phyloP scores from a whole-genome alignment of 1,140 invertebrate species.

The Drosophila sp. region DNA sequence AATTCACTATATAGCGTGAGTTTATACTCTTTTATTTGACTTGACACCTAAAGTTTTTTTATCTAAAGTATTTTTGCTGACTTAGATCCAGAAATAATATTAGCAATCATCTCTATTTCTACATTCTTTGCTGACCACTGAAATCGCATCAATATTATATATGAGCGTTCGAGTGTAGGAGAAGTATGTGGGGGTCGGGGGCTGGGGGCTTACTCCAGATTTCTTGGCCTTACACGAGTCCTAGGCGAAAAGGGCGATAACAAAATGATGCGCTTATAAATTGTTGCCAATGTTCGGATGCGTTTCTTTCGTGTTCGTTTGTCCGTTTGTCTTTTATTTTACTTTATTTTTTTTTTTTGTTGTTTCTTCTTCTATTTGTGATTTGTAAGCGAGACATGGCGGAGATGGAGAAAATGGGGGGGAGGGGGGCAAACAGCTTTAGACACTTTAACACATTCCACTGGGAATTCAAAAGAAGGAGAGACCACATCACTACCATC shows the following conservation, averaged over 20 bases:
- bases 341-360: slow-evolving; percentile 15
- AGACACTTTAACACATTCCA: slow-evolving; percentile 71
- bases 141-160: too few species aligned
- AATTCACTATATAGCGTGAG: too few species aligned
- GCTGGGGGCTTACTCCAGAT: background rate
- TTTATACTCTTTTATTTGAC: too few species aligned
- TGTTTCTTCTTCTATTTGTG: background rate
- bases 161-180: too few species aligned
- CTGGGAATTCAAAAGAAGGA: slow-evolving; percentile 45
- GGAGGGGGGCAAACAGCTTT: slow-evolving; percentile 56
- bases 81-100: too few species aligned
- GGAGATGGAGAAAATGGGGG: background rate
- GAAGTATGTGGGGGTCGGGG: too few species aligned
- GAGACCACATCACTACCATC: slow-evolving; percentile 12
- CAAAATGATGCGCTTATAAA: slow-evolving; percentile 10
- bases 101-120: too few species aligned
- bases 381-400: slow-evolving; percentile 9
- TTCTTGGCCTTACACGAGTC: background rate
- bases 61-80: too few species aligned
- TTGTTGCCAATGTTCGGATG: slow-evolving; percentile 3
- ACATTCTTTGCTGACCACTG: too few species aligned
- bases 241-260: background rate
- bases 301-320: slow-evolving; percentile 4
- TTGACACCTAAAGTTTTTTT: too few species aligned
- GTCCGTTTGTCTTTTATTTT: slow-evolving; percentile 4